Conservation (phyloP, 2,888 invertebrate genomes). For the Drosophila kambysellisi region DNA sequence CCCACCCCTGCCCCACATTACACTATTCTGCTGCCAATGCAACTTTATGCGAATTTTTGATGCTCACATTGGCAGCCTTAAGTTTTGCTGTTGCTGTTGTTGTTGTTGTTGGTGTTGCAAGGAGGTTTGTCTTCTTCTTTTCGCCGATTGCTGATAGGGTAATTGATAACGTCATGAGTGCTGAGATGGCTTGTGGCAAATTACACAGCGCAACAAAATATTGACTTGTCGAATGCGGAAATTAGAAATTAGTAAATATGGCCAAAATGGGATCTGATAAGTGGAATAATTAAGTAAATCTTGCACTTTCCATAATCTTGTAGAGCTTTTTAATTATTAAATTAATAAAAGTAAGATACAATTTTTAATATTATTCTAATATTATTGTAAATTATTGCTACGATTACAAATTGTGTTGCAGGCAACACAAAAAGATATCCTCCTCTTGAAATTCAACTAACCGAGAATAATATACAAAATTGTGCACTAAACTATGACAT, state of each 20-base stretch:
- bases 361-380: neutral
- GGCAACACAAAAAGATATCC: neutral
- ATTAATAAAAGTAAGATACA: neutral
- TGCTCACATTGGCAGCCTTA: conserved; percentile 36
- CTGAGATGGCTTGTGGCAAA: conserved; percentile 4
- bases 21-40: conserved; percentile 43
- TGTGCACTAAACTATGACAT: conserved; percentile 19
- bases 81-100: conserved; percentile 17
- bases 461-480: neutral
- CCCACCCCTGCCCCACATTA: neutral
- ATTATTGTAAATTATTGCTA: neutral
- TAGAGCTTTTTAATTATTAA: neutral
- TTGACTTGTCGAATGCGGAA: neutral
- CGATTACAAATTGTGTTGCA: neutral
- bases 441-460: conserved; percentile 5
- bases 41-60: conserved; percentile 66
- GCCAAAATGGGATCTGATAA: neutral
- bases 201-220: conserved; percentile 2
- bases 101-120: conserved; percentile 13
- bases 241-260: neutral
- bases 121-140: conserved; percentile 3
- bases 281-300: no score
- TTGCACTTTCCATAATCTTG: neutral
- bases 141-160: conserved; percentile 41
- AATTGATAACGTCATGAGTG: conserved; percentile 36